Evolutionary conservation across 2,888 invertebrate genomes (phyloP), one percentile per base, ranked within the genome.

Genomic region (Xestia sexstrigata): DNA sequence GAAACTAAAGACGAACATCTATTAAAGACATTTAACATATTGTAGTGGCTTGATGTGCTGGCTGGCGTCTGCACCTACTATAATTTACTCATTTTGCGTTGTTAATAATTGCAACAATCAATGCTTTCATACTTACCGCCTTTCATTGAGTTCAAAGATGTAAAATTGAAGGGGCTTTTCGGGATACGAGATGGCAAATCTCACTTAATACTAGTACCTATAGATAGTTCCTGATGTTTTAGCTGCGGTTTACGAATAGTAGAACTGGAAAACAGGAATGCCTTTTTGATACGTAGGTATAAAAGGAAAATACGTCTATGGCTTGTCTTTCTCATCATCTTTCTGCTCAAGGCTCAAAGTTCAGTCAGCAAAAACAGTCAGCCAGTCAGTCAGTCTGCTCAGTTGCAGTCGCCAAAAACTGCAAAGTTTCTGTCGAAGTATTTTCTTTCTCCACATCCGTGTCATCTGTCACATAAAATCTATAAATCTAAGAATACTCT

Each of bases 401-500:
- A 5, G 8, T 67, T 5, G n/a, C 47, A 17, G 9, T 52, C 0
- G 2, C 7, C 23, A 7, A 23, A 42, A 39, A 23, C 17, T 23
- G 39, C 23, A 49, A 7, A 26, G 1, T 26, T 47, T 11, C 42
- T 8, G 2, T 20, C 8, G 26, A 1, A n/a, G 17, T 45, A 0
- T 55, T 39, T 5, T 23, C 20, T 52, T 45, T 35, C 2, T 75
- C 30, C 1, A 8, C 17, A n/a, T 11, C 0, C 4, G 20, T 13
- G 26, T 42, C 11, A 23, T 78, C 13, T 47, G 8, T 15, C 11
- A 30, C 11, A n/a, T 3, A 58, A 45, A n/a, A 47, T 23, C n/a
- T 11, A 55, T 2, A 47, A 35, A 58, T 62, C 35, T 45, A 75
- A n/a, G 35, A 80, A 47, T 63, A 71, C 55, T 71, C 35, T 62